These are phyloP conservation scores for Tamandua tetradactyla DNA, from an alignment of 2,797 vertebrate genomes.

Conservation along the genomic window DNA sequence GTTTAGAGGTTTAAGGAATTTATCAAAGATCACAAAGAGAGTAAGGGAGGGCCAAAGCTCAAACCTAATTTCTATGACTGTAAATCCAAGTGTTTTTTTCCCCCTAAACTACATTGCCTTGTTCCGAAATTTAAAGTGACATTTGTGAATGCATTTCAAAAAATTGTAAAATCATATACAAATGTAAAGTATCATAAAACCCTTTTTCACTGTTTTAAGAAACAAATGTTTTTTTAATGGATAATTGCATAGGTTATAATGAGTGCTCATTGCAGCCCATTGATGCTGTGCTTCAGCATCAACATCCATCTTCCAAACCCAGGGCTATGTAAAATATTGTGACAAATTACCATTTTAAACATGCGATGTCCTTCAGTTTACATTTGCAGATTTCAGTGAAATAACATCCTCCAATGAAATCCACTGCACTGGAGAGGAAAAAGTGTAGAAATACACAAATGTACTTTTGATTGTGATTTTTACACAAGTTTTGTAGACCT, in stretches of 20 bases:
- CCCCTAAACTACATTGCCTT: neutral
- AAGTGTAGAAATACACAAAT: neutral
- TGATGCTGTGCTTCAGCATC: slow-evolving; percentile 51
- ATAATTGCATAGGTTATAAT: slow-evolving; percentile 42
- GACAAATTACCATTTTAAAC: slow-evolving; percentile 94
- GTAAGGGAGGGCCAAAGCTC: neutral
- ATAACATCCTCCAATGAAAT: slow-evolving; percentile 97
- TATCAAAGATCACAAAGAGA: neutral
- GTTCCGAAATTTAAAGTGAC: slow-evolving; percentile 34
- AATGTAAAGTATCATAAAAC: slow-evolving; percentile 44
- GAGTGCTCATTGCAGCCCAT: neutral
- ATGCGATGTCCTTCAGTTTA: slow-evolving; percentile 96
- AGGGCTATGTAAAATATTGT: neutral
- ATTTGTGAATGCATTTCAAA: slow-evolving; percentile 43
- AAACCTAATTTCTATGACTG: slow-evolving; percentile 43
- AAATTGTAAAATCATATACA: slow-evolving; percentile 49
- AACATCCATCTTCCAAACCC: slow-evolving; percentile 48
- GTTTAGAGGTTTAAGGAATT: neutral
- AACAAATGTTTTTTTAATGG: slow-evolving; percentile 57
- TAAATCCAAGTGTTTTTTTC: neutral
- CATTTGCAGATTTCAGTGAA: slow-evolving; percentile 96
- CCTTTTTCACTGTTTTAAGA: slow-evolving; percentile 12
- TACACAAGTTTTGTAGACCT: slow-evolving; percentile 33
- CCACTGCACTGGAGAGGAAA: slow-evolving; percentile 89
- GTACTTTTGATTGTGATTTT: slow-evolving; percentile 44